phyloP scores from a whole-genome alignment of 2,797 vertebrate genomes.

The Babyrousa celebensis region DNA sequence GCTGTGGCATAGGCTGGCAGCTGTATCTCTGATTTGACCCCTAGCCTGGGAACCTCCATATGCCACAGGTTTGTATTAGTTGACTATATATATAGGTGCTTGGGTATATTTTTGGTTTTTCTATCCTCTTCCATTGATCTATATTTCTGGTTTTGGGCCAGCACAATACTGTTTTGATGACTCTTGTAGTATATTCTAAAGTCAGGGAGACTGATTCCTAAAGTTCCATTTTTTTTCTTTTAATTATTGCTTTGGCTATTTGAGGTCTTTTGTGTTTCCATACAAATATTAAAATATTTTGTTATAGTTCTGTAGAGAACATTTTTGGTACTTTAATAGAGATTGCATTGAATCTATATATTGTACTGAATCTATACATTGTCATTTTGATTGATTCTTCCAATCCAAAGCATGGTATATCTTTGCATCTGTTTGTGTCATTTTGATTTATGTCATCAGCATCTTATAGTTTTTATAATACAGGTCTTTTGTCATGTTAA shows the following conservation, averaged over 20 bases:
- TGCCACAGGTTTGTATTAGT: no score
- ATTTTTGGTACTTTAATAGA: not conserved
- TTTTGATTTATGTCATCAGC: not conserved
- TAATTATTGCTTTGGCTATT: not conserved
- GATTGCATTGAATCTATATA: not conserved
- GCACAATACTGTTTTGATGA: no score
- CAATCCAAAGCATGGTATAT: not conserved
- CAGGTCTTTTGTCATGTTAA: not conserved
- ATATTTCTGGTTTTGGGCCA: no score
- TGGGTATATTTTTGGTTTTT: no score
- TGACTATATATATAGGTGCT: no score
- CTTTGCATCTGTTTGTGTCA: not conserved
- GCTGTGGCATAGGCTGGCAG: no score
- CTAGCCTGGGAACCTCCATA: no score
- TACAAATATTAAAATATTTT: not conserved
- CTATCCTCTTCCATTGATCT: no score
- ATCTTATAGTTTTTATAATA: not conserved
- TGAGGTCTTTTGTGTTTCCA: no score
- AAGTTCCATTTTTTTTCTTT: not conserved
- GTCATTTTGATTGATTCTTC: not conserved
- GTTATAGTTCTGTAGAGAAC: not conserved
- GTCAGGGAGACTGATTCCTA: no score
- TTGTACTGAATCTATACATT: not conserved
- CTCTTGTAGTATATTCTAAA: no score
- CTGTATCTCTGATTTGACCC: no score